phyloP scores from a whole-genome alignment of 2,113 vertebrate species.

The Dasyprocta punctata region DNA sequence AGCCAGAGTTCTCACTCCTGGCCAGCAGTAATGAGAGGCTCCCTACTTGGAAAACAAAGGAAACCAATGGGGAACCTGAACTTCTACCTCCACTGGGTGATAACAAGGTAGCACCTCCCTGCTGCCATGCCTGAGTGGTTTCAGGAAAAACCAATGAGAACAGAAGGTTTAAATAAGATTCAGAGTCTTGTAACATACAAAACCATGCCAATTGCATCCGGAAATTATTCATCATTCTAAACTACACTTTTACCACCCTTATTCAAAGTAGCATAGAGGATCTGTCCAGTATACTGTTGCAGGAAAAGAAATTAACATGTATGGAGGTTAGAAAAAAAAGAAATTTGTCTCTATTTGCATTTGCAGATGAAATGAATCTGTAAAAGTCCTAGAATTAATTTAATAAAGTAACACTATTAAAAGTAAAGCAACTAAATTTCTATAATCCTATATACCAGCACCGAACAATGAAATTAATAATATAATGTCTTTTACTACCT shows the following conservation, averaged over 20 bases:
- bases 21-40: background rate
- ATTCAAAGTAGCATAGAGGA: background rate
- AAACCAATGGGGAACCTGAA: background rate
- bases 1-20: background rate
- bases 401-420: background rate
- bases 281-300: background rate
- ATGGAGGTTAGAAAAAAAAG: background rate
- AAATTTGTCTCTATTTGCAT: background rate
- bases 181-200: background rate
- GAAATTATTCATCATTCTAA: conserved; percentile 40
- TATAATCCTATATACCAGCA: background rate
- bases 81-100: background rate
- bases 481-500: background rate
- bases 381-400: background rate
- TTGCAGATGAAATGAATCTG: background rate
- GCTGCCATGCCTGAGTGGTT: background rate
- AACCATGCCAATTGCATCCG: background rate
- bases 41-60: background rate
- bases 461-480: background rate
- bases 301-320: conserved; percentile 40
- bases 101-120: background rate
- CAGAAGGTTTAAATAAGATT: conserved; percentile 33
- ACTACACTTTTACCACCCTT: background rate
- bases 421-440: background rate
- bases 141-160: background rate